Evolutionary conservation across 2,797 vertebrate genomes (phyloP), one percentile per base, ranked within the genome.

Genomic region (Ctenochaetus hawaiiensis): DNA sequence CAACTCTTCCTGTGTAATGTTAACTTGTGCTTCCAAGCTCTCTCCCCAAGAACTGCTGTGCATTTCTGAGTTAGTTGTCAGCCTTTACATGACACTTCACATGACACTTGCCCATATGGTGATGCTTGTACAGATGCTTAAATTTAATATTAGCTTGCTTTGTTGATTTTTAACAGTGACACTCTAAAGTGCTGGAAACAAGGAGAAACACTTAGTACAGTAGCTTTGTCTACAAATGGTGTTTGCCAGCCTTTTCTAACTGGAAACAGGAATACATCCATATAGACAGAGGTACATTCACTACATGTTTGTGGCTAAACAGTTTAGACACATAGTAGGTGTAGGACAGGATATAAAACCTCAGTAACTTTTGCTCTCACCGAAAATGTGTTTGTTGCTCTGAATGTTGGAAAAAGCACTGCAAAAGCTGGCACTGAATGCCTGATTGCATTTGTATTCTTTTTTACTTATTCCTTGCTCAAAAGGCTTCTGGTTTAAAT

Each of bases 1-100:
- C 54, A 74, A n/a, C 51, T 51, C 53, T 48, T 72, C 37, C 53
- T 65, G 49, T 41, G 60, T 57, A 56, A 75, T 72, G 70, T 80
- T 80, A 78, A 61, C 70, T 68, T 0, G 7, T 39, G 20, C 74
- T 65, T 72, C 48, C 47, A 39, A 57, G 53, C 20, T 26, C 57
- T 2, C 61, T 80, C 73, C 22, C 59, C 37, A 67, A 74, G 22
- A 64, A 67, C 39, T 61, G 71, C 68, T 79, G 61, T 61, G 56
- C 56, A 80, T 86, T 90, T 86, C 65, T 71, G 49, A 70, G 54
- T 72, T 68, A 75, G 78, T 52, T 70, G 18, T 67, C 66, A 56
- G 62, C 68, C 76, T 73, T 77, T 76, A 72, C 67, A 34, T 82
- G 72, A 84, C 85, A 87, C 58, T 41, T 79, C 22, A 30, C 30